These are phyloP conservation scores for Gymnobelideus leadbeateri DNA, from an alignment of 2,113 vertebrate species.

Conservation along the genomic window DNA sequence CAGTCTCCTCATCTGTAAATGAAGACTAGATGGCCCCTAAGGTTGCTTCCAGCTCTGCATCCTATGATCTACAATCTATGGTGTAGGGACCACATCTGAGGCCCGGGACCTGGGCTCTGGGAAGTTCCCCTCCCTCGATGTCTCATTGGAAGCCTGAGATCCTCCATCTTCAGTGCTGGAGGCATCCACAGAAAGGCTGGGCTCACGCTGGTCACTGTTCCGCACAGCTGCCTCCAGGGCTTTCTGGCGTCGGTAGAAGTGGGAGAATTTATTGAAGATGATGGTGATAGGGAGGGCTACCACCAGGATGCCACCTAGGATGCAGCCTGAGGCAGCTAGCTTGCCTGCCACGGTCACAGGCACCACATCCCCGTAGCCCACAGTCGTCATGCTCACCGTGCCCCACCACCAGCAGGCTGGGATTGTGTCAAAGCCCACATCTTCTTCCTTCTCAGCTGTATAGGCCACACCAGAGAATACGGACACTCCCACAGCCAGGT, in stretches of 20 bases:
- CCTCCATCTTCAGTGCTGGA: slow-evolving; percentile 71
- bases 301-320: slow-evolving; percentile 95
- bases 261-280: slow-evolving; percentile 99
- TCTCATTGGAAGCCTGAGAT: slow-evolving; percentile 81
- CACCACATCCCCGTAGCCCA: slow-evolving; percentile 97
- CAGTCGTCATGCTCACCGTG: slow-evolving; percentile 98
- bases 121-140: slow-evolving; percentile 77
- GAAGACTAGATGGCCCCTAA: background rate
- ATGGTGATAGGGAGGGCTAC: slow-evolving; percentile 98
- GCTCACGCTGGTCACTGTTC: slow-evolving; percentile 85
- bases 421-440: slow-evolving; percentile 95
- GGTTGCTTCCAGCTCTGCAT: background rate
- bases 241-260: slow-evolving; percentile 97
- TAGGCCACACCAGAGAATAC: slow-evolving; percentile 97
- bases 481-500: slow-evolving; percentile 94
- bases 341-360: slow-evolving; percentile 95
- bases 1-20: background rate
- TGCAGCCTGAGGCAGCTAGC: slow-evolving; percentile 95
- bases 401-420: slow-evolving; percentile 99
- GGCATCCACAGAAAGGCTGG: slow-evolving; percentile 64
- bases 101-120: slow-evolving; percentile 24
- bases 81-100: background rate
- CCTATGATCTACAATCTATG: background rate
- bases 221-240: slow-evolving; percentile 95
- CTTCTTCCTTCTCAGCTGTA: slow-evolving; percentile 95